phyloP scores from a whole-genome alignment of 2,797 vertebrate genomes.

The Cryptoprocta ferox region DNA sequence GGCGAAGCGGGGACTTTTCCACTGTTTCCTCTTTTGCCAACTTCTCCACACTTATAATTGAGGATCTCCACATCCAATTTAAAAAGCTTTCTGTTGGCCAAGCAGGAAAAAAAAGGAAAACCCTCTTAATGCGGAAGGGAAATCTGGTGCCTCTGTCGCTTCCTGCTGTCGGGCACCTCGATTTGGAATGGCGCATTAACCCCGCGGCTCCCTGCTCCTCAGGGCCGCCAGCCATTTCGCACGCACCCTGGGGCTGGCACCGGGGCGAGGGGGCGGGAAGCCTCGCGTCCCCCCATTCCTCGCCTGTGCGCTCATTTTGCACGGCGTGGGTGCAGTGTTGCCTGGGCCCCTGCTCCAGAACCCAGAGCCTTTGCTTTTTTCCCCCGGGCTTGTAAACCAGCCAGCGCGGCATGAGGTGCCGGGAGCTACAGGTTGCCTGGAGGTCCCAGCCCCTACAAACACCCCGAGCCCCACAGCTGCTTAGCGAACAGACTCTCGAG shows the following conservation, averaged over 20 bases:
- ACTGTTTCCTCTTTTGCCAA: constrained; percentile 45
- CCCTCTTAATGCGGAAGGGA: constrained; percentile 63
- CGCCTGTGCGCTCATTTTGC: not conserved
- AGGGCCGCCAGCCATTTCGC: constrained; percentile 5
- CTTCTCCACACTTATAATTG: constrained; percentile 60
- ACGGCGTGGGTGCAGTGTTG: not conserved
- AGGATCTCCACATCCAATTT: constrained; percentile 64
- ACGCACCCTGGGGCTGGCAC: not conserved
- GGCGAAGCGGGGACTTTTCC: not conserved
- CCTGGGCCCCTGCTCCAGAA: too few relatives aligned
- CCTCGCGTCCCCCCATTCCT: not conserved
- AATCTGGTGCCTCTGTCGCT: constrained; percentile 53
- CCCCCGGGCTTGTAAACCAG: not conserved
- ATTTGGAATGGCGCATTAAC: constrained; percentile 33
- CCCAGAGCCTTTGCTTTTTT: not conserved
- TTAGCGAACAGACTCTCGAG: not conserved
- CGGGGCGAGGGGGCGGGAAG: not conserved
- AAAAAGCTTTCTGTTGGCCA: constrained; percentile 50
- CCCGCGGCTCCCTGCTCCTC: not conserved
- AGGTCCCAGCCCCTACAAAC: not conserved
- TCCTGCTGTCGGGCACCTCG: constrained; percentile 55
- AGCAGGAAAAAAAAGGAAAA: not conserved
- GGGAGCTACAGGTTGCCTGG: not conserved
- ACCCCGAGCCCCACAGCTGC: constrained; percentile 47
- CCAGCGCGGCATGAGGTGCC: not conserved